A percentile compares a stretch with the other conserved stretches of the same genome.
Evolutionary conservation across 2,797 vertebrate species (phyloP).

Genomic region (Cossypha dichroa): DNA sequence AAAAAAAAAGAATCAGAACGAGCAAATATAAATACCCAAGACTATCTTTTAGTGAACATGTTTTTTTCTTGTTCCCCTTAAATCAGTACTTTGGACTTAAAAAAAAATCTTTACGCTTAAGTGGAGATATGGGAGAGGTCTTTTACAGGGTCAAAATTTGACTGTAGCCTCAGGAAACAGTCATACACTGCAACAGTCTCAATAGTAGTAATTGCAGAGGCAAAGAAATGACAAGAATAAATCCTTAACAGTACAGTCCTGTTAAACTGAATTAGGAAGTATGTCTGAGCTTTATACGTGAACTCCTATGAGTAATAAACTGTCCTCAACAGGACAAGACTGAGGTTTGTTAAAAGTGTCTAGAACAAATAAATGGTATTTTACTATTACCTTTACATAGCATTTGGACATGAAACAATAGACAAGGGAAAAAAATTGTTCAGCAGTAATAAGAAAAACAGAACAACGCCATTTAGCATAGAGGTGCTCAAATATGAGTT

Average conservation of each 20-base stretch:
- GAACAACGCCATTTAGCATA: neutral
- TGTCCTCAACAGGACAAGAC: neutral
- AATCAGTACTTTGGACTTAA: neutral
- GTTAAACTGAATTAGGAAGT: neutral
- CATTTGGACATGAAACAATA: neutral
- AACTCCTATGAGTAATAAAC: neutral
- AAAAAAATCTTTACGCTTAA: neutral
- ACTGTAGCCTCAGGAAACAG: neutral
- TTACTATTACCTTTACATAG: neutral
- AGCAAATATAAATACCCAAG: neutral
- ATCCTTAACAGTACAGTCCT: neutral
- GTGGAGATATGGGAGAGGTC: neutral
- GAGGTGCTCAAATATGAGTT: neutral
- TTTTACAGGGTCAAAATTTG: neutral
- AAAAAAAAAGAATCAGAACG: neutral
- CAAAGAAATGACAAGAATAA: neutral
- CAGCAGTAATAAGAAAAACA: neutral
- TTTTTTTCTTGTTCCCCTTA: neutral
- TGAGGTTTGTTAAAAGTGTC: neutral
- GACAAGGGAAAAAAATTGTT: neutral
- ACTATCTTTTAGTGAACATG: neutral
- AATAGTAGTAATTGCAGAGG: neutral
- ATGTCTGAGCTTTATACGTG: neutral
- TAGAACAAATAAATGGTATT: neutral
- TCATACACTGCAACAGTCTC: neutral